Evolutionary conservation across 2,888 invertebrate genomes (phyloP).

Genomic region (Gortyna flavago): DNA sequence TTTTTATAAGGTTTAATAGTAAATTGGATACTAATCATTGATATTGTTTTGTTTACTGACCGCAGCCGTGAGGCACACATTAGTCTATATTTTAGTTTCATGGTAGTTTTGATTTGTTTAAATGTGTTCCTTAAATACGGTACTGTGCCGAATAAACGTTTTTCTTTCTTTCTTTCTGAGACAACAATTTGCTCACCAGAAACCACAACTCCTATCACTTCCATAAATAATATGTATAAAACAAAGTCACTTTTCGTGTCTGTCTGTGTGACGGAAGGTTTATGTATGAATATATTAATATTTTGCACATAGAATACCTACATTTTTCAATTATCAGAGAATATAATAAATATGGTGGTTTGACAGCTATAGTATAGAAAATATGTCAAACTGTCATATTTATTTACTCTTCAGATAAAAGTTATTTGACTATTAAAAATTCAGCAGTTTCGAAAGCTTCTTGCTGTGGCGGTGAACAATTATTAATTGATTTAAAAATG

Average conservation of each 20-base stretch:
- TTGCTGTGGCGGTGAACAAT: no score
- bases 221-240: no score
- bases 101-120: no score
- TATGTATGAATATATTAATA: not conserved
- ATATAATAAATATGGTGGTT: not conserved
- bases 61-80: no score
- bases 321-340: not conserved
- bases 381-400: not conserved
- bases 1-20: not conserved
- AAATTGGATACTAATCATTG: not conserved
- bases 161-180: not conserved
- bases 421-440: not conserved
- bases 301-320: no score
- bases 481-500: no score
- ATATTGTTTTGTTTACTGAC: not conserved
- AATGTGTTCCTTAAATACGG: not conserved
- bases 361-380: not conserved
- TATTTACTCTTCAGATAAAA: no score
- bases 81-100: no score
- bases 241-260: not conserved
- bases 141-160: not conserved
- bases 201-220: not conserved
- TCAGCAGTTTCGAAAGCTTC: no score
- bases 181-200: not conserved
- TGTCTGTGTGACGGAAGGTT: not conserved